These are phyloP conservation scores for Hexactinellida sp. DNA, from an alignment of 37 sponge, comb jelly and placozoan species.

Conservation along the genomic window DNA sequence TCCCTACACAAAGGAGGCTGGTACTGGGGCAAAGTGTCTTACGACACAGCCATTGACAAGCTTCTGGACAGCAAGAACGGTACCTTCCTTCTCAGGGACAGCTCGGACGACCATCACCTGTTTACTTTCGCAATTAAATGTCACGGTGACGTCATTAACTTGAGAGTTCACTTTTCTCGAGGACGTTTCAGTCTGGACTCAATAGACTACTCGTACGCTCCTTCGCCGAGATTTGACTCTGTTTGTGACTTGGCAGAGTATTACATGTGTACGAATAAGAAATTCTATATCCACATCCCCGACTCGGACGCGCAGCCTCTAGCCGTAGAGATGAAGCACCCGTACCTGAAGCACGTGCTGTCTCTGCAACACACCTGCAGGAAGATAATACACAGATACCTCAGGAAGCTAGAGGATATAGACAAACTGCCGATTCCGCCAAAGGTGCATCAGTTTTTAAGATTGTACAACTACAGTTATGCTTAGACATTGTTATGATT, in stretches of 20 bases:
- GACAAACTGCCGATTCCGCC: conserved; percentile 39
- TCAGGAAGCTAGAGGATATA: conserved; percentile 21
- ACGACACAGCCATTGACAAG: conserved; percentile 47
- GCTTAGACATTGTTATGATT: background rate
- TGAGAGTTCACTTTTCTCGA: conserved; percentile 62
- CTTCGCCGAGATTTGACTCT: conserved; percentile 43
- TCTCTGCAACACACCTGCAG: conserved; percentile 72
- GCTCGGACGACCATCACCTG: conserved; percentile 63
- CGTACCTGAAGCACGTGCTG: conserved; percentile 58
- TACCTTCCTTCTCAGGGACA: conserved; percentile 75
- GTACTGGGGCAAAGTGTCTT: conserved; percentile 81
- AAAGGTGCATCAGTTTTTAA: conserved; percentile 36
- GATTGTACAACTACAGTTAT: background rate
- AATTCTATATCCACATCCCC: conserved; percentile 49
- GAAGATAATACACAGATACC: conserved; percentile 29
- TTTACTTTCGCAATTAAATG: conserved; percentile 69
- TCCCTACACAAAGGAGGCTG: conserved; percentile 72
- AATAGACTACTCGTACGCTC: conserved; percentile 31
- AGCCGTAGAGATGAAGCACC: conserved; percentile 48
- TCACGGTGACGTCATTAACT: conserved; percentile 44
- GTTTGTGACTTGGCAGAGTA: conserved; percentile 66
- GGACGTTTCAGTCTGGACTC: conserved; percentile 76
- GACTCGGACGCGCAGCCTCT: conserved; percentile 35
- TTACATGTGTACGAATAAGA: conserved; percentile 28
- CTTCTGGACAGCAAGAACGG: conserved; percentile 46